A percentile compares a stretch with the other conserved stretches of the same genome.
phyloP scores from a whole-genome alignment of 2,888 invertebrate genomes.

The Campoplex capitator region DNA sequence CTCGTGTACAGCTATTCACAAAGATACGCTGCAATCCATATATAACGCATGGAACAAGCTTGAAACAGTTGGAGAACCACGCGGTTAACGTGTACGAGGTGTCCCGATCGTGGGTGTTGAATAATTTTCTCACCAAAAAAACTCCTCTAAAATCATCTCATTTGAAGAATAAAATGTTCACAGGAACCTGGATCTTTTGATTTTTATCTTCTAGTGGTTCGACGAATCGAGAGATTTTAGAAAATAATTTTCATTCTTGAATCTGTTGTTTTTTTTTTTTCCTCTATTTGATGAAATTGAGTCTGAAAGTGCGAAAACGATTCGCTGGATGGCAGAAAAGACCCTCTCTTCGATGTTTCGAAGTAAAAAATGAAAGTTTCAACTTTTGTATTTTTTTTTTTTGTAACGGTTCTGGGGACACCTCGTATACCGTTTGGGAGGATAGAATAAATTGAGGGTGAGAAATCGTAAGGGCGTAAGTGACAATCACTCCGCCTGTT shows the following conservation, averaged over 20 bases:
- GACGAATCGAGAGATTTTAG: not conserved
- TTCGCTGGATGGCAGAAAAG: not conserved
- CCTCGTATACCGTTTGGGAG: conserved; percentile 38
- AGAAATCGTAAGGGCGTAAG: not conserved
- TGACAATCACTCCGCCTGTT: not conserved
- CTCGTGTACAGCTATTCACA: not conserved
- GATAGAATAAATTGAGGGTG: not conserved
- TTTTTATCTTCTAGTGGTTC: too few relatives aligned
- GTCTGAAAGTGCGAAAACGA: not conserved
- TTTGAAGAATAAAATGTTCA: not conserved
- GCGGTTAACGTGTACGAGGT: not conserved
- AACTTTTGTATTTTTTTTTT: not conserved
- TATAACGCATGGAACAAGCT: not conserved
- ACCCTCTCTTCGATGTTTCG: not conserved
- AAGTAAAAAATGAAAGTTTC: not conserved
- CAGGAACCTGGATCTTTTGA: not conserved
- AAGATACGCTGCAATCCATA: not conserved
- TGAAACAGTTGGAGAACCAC: conserved; percentile 1
- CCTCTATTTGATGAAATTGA: not conserved
- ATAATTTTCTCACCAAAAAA: not conserved
- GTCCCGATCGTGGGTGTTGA: not conserved
- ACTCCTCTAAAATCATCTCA: not conserved
- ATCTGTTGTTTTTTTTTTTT: not conserved
- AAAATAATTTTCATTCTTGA: not conserved
- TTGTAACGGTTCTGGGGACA: conserved; percentile 9